These are phyloP conservation scores for Mobula hypostoma DNA, from an alignment of 2,113 vertebrate genomes.

Conservation along the genomic window DNA sequence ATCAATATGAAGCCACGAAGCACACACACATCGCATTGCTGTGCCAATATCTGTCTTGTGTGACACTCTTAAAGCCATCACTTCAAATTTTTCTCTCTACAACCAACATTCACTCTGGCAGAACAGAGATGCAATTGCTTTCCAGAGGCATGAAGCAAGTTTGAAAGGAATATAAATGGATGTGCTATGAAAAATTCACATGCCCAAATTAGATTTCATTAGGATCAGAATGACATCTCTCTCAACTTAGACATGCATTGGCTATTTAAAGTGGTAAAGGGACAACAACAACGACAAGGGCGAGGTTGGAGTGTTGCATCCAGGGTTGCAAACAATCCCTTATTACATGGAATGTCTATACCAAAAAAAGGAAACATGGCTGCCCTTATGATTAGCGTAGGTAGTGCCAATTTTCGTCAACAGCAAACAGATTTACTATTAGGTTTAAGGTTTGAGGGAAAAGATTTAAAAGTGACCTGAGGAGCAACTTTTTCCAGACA, in stretches of 20 bases:
- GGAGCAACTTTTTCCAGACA: too few species aligned
- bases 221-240: background rate
- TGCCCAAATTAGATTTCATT: background rate
- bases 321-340: background rate
- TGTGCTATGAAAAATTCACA: background rate
- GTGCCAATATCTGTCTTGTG: background rate
- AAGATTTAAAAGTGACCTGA: too few species aligned
- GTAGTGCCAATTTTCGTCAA: too few species aligned
- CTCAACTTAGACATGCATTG: background rate
- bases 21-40: background rate
- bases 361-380: too few species aligned
- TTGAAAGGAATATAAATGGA: conserved; percentile 3
- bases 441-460: too few species aligned
- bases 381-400: too few species aligned
- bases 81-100: background rate
- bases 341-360: too few species aligned
- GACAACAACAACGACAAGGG: background rate
- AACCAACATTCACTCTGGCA: background rate
- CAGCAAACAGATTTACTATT: too few species aligned
- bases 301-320: background rate
- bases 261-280: background rate
- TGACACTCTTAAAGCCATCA: background rate
- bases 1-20: background rate
- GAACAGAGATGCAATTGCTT: background rate
- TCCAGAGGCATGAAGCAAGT: background rate